Percentiles rank a stretch among this genome's conserved stretches.
Evolutionary conservation across 1,140 invertebrate genomes (phyloP).

Genomic region (Bombyx mori): DNA sequence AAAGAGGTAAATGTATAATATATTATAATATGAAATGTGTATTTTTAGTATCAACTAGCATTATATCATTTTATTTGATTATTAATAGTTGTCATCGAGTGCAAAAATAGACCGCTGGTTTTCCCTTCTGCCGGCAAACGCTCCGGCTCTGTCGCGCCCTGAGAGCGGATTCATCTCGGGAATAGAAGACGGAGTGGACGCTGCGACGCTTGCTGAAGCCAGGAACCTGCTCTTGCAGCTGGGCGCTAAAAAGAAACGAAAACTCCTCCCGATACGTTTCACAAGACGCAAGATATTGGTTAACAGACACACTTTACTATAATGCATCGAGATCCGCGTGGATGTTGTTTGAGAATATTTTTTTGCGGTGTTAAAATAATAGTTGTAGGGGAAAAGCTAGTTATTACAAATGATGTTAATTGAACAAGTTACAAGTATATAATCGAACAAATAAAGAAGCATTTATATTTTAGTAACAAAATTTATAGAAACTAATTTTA

Average conservation of each 20-base stretch:
- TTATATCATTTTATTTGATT: constrained; percentile 1
- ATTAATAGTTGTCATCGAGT: constrained; percentile 75
- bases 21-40: not conserved
- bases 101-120: constrained; percentile 84
- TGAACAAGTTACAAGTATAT: too few relatives aligned
- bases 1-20: not conserved
- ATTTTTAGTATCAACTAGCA: not conserved
- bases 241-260: constrained; percentile 77
- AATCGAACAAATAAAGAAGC: too few relatives aligned
- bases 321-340: constrained; percentile 12
- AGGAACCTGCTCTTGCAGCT: constrained; percentile 73
- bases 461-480: too few relatives aligned
- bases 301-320: constrained; percentile 58
- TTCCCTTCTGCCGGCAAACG: constrained; percentile 74
- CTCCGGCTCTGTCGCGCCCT: constrained; percentile 75
- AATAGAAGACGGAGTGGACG: constrained; percentile 67
- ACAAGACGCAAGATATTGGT: constrained; percentile 70
- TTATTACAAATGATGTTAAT: too few relatives aligned
- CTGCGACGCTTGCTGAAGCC: constrained; percentile 45
- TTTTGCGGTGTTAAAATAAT: not conserved
- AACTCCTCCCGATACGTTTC: constrained; percentile 75
- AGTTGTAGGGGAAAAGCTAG: not conserved
- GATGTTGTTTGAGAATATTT: not conserved
- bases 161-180: constrained; percentile 81
- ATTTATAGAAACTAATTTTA: too few relatives aligned